Evolutionary conservation across 2,113 vertebrate species (phyloP), one percentile per base, ranked within the genome.

Genomic region (Sylvia atricapilla): DNA sequence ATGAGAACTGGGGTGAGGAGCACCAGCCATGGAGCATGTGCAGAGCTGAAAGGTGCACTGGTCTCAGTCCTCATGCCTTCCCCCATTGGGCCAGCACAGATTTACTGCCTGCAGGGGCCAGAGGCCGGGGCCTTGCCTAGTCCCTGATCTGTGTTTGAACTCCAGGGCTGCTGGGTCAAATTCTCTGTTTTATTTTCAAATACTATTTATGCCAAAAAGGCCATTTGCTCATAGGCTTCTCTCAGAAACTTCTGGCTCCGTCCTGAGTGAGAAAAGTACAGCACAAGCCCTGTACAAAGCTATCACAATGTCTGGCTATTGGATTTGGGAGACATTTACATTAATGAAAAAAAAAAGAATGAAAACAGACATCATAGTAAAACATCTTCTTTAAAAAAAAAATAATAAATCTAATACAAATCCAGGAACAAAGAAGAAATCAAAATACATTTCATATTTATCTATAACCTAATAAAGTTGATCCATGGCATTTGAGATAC

Each of bases 21-120:
- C n/a, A 59, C 13, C 13, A 77, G n/a, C 22, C 23, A 5, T 10
- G 2, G 1, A 0, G 0, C 7, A 4, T 1, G 9, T 10, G 24
- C 23, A 53, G 64, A 67, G 44, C 28, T 75, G 66, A 50, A 24
- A 10, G 6, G 9, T 33, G 21, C 3, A 1, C 21, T 9, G 15
- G 10, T 8, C 35, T 28, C 3, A 3, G 4, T 9, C 27, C 41
- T 46, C 9, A 1, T 14, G 12, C 11, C 22, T 47, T n/a, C n/a
- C 67, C 20, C 47, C 3, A 1, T 1, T 3, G 1, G 4, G 50
- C 52, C 53, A 89, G 49, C 39, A 30, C 9, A 30, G 53, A 33
- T 60, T 50, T 46, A 22, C 8, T 68, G 37, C 43, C 60, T 56
- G 5, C 23, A 12, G 21, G 37, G 16, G 11, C 16, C 31, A 67